Base-by-base conservation (phyloP, 2,888 invertebrate genomes). In the Hartigia nigra region DNA sequence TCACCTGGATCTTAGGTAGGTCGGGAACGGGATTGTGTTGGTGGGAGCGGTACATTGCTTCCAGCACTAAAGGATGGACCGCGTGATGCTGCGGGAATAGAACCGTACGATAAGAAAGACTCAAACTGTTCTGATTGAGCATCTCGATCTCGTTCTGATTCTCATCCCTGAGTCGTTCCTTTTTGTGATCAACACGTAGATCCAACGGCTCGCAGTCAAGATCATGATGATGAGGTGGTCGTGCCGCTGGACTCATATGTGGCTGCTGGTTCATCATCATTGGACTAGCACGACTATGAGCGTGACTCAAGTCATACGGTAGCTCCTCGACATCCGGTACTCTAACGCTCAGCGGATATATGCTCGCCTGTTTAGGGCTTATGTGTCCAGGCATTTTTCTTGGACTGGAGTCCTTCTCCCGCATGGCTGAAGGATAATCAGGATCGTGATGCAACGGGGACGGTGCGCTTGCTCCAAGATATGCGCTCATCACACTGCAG, bases 321-420 rank as follows among this genome's bases (percentile, higher is more conserved):
- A 95, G 93, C 87, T 94, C 94, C 81, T 92, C 92, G 86, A 92
- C 91, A 79, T 93, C 93, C 81, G 94, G 93, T 81, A 94, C 93
- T 85, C 95, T 93, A 84, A 94, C 93, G 77, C 93, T 92, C 86
- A 95, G 92, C 76, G 95, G 95, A 91, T 95, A 95, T 83, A 95
- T 95, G 85, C 95, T 94, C 83, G 95, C 95, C 91, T 95, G 95
- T 91, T 95, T 95, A 79, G 95, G 95, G 88, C 95, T 95, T 85
- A 93, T 93, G 90, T 94, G 94, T 78, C 94, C 94, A 84, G 95
- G 93, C 95, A 97, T 96, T 94, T 97, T 97, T 93, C 97, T 95
- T 92, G 97, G 97, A 91, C 96, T 96, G 92, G 97, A 96, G 94
- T 97, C 97, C 93, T 97, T 97, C 94, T 97, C 97, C 94, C 97